These are phyloP conservation scores for Hystrix cristata DNA, from an alignment of 2,113 vertebrate genomes.

Conservation along the genomic window DNA sequence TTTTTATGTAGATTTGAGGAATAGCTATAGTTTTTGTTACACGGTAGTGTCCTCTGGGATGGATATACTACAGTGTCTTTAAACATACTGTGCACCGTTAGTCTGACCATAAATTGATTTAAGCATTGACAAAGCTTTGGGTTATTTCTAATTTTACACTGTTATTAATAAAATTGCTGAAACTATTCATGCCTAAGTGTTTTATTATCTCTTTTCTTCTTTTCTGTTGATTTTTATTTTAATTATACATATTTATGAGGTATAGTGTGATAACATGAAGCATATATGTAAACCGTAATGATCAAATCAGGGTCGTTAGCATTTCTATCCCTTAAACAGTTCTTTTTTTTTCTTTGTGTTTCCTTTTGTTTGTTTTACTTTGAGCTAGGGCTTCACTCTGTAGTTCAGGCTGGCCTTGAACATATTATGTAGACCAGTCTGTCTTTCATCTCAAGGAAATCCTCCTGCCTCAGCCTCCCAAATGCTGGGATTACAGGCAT, in stretches of 20 bases:
- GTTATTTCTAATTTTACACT: not conserved
- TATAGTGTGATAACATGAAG: not conserved
- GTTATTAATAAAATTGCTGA: not conserved
- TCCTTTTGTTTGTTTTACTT: not conserved
- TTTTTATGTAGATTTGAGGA: accelerated
- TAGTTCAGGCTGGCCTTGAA: no score
- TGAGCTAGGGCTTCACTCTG: no score
- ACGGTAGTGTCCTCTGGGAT: not conserved
- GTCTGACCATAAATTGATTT: no score
- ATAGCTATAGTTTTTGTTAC: not conserved
- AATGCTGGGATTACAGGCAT: no score
- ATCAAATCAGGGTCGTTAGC: not conserved
- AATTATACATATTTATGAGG: not conserved
- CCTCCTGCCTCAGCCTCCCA: no score
- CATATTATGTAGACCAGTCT: no score
- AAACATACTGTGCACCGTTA: not conserved
- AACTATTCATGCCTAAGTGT: no score
- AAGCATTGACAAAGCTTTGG: not conserved
- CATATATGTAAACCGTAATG: not conserved
- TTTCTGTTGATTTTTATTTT: not conserved
- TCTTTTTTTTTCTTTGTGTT: not conserved
- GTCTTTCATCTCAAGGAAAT: no score
- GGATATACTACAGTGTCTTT: no score
- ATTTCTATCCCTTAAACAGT: not conserved
- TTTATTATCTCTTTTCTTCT: not conserved